Conservation (phyloP, 2,797 vertebrate genomes). For the Catharus ustulatus region DNA sequence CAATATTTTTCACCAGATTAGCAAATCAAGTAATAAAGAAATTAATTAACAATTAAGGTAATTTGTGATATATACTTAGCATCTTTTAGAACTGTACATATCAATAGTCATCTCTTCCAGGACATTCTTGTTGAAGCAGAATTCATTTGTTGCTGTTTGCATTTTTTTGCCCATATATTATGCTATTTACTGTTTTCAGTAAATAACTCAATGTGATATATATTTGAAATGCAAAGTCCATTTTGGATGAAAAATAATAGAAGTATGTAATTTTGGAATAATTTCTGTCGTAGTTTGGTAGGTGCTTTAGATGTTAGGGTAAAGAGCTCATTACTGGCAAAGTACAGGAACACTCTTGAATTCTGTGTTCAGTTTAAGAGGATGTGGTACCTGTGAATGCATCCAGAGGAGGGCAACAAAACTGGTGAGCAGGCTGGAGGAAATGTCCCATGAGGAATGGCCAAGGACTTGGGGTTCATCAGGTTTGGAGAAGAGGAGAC, state of each 20-base stretch:
- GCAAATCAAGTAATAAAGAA: neutral
- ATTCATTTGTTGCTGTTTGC: neutral
- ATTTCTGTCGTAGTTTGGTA: neutral
- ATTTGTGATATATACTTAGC: neutral
- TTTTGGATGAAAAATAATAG: neutral
- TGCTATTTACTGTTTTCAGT: neutral
- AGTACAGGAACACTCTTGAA: neutral
- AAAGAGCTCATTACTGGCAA: neutral
- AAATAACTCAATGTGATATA: neutral
- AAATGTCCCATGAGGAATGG: neutral
- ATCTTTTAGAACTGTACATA: neutral
- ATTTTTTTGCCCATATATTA: neutral
- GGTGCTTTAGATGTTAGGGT: neutral
- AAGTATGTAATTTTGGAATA: neutral
- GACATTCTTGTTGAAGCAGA: neutral
- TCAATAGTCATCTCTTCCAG: neutral
- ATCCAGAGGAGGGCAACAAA: neutral
- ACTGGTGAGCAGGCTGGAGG: neutral
- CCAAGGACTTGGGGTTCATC: neutral
- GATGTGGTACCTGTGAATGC: neutral
- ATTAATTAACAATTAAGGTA: neutral
- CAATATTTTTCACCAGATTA: neutral
- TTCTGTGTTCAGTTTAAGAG: neutral
- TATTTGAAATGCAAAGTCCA: neutral
- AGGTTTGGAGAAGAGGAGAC: neutral